Base-by-base conservation (phyloP, 2,888 invertebrate species). In the Ectropis crepuscularia region DNA sequence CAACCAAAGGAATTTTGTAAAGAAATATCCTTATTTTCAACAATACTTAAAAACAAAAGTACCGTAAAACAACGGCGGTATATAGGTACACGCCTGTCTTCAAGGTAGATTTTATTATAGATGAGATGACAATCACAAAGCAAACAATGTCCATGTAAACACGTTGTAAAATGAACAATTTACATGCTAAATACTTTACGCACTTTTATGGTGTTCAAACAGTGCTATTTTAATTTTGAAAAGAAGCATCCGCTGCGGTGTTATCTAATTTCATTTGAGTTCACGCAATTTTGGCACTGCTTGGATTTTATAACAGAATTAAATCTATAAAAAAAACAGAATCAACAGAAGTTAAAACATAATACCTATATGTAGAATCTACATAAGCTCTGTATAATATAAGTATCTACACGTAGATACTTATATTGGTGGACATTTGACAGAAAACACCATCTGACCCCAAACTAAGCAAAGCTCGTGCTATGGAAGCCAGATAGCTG, bases 81-180 rank as follows among this genome's bases (percentile, higher is more conserved):
- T 5, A 11, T 51, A 28, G 9, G 28, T 41, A 50, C 16, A 38
- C 12, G 41, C 10, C 6, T 28, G 43, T 59, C 45, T 54, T 55
- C 58, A 53, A 53, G 55, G 60, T 47, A 57, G 47, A 53, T 55
- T 50, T 57, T 57, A 50, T 59, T 51, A 63, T 46, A 54, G 54
- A 54, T 54, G 58, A 48, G 62, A 62, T 55, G 63, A 53, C 48
- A 57, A 64, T 64, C 60, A 47, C 55, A 48, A 60, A 60, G 53
- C 43, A 60, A 57, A 59, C 51, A 63, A 58, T 60, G 28, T 60
- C 41, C 55, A 38, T 50, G 49, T 57, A 65, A 54, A 65, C 53
- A 61, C 37, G 36, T 49, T 58, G 53, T 63, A 63, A 63, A 58
- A 49, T 39, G 49, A 63, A 45, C 43, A 50, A 63, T 50, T 58